Conservation (phyloP, 2,888 invertebrate genomes). For the Alloscopus bannaensis region DNA sequence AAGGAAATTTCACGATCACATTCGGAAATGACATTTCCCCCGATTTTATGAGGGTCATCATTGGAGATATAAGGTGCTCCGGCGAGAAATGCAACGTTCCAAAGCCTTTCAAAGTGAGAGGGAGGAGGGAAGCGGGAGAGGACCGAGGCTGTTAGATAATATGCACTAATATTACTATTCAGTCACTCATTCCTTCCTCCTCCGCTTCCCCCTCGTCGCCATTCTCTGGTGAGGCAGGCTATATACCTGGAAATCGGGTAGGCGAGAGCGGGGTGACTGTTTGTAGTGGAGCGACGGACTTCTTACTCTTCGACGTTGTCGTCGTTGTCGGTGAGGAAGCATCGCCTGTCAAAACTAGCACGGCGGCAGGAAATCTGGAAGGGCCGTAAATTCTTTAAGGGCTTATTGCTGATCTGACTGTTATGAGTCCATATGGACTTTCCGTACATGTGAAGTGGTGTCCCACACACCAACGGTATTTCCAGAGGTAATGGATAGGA, state of each 20-base stretch:
- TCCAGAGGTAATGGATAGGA: constrained; percentile 47
- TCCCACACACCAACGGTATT: constrained; percentile 52
- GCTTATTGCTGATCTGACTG: constrained; percentile 66
- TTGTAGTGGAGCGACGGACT: constrained; percentile 3
- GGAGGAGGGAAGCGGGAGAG: not conserved
- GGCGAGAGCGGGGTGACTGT: too few relatives aligned
- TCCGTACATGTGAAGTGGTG: constrained; percentile 60
- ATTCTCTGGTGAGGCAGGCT: too few relatives aligned
- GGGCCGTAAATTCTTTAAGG: constrained; percentile 66
- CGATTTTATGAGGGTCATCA: constrained; percentile 64
- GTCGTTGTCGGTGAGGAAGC: constrained; percentile 11
- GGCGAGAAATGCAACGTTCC: constrained; percentile 45
- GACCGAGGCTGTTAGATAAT: constrained; percentile 22
- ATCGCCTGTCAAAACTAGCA: constrained; percentile 55
- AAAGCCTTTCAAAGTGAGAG: not conserved
- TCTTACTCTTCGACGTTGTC: not conserved
- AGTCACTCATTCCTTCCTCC: constrained; percentile 48
- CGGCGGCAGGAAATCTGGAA: constrained; percentile 56
- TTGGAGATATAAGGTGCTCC: constrained; percentile 52
- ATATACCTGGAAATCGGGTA: too few relatives aligned
- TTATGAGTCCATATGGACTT: constrained; percentile 62
- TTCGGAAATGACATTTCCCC: constrained; percentile 62
- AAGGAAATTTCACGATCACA: constrained; percentile 64
- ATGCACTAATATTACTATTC: constrained; percentile 40
- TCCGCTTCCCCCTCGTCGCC: too few relatives aligned